Conservation (phyloP, 1,140 invertebrate genomes). For the Polypedilum vanderplanki region DNA sequence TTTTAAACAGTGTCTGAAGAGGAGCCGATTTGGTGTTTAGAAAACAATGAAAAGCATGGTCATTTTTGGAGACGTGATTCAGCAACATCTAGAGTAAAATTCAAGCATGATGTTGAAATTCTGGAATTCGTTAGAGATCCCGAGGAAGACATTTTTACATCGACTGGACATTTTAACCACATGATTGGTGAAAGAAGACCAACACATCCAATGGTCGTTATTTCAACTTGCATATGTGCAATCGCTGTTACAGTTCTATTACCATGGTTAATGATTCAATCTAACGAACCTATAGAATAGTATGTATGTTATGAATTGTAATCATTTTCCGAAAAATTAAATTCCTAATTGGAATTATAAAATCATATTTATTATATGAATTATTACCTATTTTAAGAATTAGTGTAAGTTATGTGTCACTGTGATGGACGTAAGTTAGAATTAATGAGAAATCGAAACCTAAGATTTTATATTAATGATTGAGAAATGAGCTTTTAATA, state of each 20-base stretch:
- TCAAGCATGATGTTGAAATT: conserved; percentile 48
- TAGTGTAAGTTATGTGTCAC: background rate
- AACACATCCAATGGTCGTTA: conserved; percentile 39
- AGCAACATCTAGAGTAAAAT: conserved; percentile 43
- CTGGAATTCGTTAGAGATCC: conserved; percentile 46
- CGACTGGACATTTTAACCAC: conserved; percentile 35
- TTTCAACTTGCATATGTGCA: conserved; percentile 45
- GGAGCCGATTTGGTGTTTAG: conserved; percentile 48
- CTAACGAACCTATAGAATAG: background rate
- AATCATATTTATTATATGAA: background rate
- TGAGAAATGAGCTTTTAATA: too few species aligned
- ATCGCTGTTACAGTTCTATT: conserved; percentile 46
- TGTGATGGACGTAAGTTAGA: background rate
- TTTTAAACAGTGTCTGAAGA: conserved; percentile 33
- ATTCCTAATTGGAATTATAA: too few species aligned
- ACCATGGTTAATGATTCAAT: conserved; percentile 41
- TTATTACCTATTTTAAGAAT: background rate
- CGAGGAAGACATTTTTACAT: conserved; percentile 34
- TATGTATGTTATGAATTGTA: background rate
- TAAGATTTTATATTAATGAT: too few species aligned
- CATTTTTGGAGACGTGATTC: conserved; percentile 46
- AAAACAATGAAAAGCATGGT: conserved; percentile 43
- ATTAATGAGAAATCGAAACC: background rate
- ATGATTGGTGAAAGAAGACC: conserved; percentile 34
- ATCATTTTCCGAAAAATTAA: background rate